phyloP scores from a whole-genome alignment of 2,888 invertebrate genomes.

The Limnephilus marmoratus region DNA sequence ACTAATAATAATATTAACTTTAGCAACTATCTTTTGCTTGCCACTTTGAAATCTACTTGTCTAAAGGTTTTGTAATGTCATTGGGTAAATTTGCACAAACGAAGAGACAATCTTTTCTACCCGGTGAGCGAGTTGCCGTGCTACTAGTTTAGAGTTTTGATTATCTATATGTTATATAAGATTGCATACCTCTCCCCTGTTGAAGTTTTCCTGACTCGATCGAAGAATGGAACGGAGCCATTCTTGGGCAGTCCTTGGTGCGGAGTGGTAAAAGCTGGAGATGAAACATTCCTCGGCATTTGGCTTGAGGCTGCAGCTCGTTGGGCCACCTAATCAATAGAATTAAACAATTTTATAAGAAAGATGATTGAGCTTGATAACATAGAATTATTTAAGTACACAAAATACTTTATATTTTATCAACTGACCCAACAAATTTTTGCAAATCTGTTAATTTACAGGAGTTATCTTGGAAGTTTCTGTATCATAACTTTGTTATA shows the following conservation, averaged over 20 bases:
- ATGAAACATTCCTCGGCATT: slow-evolving; percentile 90
- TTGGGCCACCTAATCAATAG: slow-evolving; percentile 67
- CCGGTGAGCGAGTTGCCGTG: too few species aligned
- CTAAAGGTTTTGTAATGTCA: too few species aligned
- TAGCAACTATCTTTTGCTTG: too few species aligned
- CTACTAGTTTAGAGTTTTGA: not conserved
- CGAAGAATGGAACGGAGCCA: slow-evolving; percentile 93
- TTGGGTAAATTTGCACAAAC: too few species aligned
- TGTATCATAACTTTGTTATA: not conserved
- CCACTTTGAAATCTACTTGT: too few species aligned
- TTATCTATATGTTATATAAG: not conserved
- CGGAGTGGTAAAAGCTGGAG: slow-evolving; percentile 88
- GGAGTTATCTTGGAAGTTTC: too few species aligned
- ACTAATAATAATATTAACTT: too few species aligned
- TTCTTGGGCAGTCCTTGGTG: slow-evolving; percentile 88
- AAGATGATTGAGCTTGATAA: not conserved
- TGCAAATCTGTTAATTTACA: not conserved
- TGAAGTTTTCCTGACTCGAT: slow-evolving; percentile 89
- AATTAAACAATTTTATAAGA: not conserved
- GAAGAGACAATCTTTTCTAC: too few species aligned
- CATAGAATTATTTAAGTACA: not conserved
- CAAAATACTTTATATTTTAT: not conserved
- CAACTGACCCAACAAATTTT: not conserved
- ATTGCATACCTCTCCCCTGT: slow-evolving; percentile 82
- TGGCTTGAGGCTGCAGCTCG: slow-evolving; percentile 69